Evolutionary conservation across 2,797 vertebrate genomes (phyloP).

Genomic region (Agapornis canus): DNA sequence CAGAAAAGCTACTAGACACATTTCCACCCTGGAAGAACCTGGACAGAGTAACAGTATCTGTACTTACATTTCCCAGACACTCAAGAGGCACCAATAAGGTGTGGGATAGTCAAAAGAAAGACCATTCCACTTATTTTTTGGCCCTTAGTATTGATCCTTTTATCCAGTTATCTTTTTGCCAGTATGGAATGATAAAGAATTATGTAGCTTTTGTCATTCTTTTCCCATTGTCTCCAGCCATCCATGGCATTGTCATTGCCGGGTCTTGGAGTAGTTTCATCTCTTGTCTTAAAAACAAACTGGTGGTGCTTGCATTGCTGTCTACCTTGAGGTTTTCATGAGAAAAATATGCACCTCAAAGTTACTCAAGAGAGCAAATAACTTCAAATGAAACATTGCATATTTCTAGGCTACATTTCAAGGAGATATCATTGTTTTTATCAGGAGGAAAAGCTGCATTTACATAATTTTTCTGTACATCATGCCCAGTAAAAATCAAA

Average conservation of each 20-base stretch:
- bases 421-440: not conserved
- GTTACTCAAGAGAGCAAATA: not conserved
- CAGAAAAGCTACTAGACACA: not conserved
- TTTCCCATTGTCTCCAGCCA: not conserved
- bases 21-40: not conserved
- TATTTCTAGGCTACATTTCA: not conserved
- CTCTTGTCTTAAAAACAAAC: not conserved
- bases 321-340: not conserved
- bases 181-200: not conserved
- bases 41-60: not conserved
- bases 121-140: not conserved
- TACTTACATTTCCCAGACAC: not conserved
- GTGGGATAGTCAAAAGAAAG: not conserved
- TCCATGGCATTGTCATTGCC: not conserved
- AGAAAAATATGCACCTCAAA: not conserved
- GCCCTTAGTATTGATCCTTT: not conserved
- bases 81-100: not conserved
- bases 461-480: not conserved
- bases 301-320: not conserved
- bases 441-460: not conserved
- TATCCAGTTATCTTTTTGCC: not conserved
- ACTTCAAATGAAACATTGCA: not conserved
- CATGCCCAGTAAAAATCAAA: not conserved
- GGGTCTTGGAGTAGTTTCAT: not conserved
- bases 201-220: not conserved